Percentiles rank a stretch among this genome's conserved stretches.
Conservation (phyloP, 2,888 invertebrate genomes). For the Dynastes maya region DNA sequence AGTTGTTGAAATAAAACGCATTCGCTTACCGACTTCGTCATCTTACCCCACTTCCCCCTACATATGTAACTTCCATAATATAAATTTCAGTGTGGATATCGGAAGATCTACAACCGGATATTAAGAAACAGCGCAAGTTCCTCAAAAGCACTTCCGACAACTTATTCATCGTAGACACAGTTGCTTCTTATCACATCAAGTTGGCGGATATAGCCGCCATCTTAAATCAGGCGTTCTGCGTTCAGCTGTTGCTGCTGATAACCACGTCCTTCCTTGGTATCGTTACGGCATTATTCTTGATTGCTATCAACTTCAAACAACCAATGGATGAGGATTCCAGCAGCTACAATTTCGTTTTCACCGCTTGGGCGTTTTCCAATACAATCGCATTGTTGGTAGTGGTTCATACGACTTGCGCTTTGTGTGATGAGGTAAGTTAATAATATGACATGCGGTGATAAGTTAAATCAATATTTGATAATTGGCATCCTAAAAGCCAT, state of each 20-base stretch:
- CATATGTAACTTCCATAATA: neutral
- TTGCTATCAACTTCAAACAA: conserved; percentile 59
- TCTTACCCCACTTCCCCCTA: neutral
- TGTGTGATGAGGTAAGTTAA: conserved; percentile 61
- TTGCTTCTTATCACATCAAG: conserved; percentile 61
- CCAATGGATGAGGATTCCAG: conserved; percentile 49
- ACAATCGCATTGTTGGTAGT: conserved; percentile 60
- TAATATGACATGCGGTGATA: conserved; percentile 11
- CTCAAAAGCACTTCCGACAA: conserved; percentile 29
- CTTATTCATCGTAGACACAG: conserved; percentile 60
- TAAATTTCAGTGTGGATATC: conserved; percentile 54
- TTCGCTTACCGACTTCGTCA: no score
- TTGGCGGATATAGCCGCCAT: conserved; percentile 61
- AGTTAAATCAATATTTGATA: no score
- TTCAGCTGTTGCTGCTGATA: conserved; percentile 62
- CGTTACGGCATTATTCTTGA: conserved; percentile 61
- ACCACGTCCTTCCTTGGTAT: conserved; percentile 61
- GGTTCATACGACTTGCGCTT: conserved; percentile 61
- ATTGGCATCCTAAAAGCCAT: no score
- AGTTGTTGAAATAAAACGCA: no score
- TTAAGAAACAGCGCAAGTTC: conserved; percentile 23
- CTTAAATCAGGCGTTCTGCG: conserved; percentile 61
- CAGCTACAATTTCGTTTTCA: conserved; percentile 56
- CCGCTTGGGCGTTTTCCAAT: conserved; percentile 62
- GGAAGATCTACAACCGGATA: conserved; percentile 45